These are phyloP conservation scores for Amphipoea lucens DNA, from an alignment of 2,888 invertebrate species.

Conservation along the genomic window DNA sequence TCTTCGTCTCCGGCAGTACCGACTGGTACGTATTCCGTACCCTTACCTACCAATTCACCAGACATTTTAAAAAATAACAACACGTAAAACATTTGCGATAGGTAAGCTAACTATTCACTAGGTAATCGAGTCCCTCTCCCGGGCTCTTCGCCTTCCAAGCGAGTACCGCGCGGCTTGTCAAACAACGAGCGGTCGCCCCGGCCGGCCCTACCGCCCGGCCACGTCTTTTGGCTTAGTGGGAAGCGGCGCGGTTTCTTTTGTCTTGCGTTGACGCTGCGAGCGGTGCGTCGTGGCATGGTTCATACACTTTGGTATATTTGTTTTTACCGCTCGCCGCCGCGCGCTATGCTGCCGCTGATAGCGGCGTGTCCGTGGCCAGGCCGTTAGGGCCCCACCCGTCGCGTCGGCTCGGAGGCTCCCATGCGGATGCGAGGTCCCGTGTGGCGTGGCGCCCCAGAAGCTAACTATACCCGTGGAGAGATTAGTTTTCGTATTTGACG, in stretches of 20 bases:
- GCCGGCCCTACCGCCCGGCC: not conserved
- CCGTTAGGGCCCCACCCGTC: too few species aligned
- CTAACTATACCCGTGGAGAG: too few species aligned
- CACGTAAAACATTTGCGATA: not conserved
- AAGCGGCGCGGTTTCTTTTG: too few species aligned
- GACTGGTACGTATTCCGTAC: conserved; percentile 36
- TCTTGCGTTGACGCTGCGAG: too few species aligned
- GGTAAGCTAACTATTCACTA: not conserved
- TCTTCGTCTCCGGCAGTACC: conserved; percentile 74
- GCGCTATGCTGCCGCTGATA: too few species aligned
- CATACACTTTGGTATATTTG: too few species aligned
- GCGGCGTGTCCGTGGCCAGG: too few species aligned
- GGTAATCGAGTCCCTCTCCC: conserved; percentile 21
- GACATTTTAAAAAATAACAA: not conserved
- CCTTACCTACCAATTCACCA: not conserved
- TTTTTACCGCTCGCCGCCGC: too few species aligned
- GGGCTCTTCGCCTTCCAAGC: conserved; percentile 23
- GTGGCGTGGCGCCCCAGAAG: conserved; percentile 87
- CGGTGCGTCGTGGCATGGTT: too few species aligned
- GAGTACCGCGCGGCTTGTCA: not conserved
- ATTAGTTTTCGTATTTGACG: not conserved
- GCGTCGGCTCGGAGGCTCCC: too few species aligned
- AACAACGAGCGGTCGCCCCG: not conserved
- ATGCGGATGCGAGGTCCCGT: conserved; percentile 77
- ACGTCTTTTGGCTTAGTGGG: too few species aligned